These are phyloP conservation scores for Dastarcus helophoroides DNA, from an alignment of 2,888 invertebrate species.

Conservation along the genomic window DNA sequence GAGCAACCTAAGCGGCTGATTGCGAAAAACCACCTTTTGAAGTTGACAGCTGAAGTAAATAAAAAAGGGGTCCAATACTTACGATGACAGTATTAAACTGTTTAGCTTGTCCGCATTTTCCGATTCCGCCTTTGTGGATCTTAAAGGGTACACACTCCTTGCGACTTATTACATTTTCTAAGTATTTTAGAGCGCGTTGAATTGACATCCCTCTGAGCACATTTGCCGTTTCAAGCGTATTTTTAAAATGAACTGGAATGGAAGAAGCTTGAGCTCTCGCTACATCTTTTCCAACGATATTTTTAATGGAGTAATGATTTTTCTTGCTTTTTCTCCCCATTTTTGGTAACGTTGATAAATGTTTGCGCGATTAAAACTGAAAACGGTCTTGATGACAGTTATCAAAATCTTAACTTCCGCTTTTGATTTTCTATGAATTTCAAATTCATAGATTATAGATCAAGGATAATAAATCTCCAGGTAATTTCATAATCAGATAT, in stretches of 20 bases:
- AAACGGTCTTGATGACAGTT: too few relatives aligned
- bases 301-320: constrained; percentile 7
- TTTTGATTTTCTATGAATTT: too few relatives aligned
- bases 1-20: too few relatives aligned
- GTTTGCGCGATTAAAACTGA: too few relatives aligned
- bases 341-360: neutral
- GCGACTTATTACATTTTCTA: constrained; percentile 64
- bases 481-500: too few relatives aligned
- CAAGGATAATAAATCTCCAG: too few relatives aligned
- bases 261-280: constrained; percentile 64
- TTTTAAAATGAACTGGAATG: constrained; percentile 70
- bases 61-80: too few relatives aligned
- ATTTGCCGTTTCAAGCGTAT: constrained; percentile 68
- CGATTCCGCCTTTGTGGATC: constrained; percentile 64
- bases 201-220: constrained; percentile 65
- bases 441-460: too few relatives aligned
- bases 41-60: too few relatives aligned
- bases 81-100: constrained; percentile 59
- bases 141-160: constrained; percentile 75
- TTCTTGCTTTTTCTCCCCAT: constrained; percentile 5
- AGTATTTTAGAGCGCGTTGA: constrained; percentile 56
- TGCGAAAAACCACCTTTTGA: too few relatives aligned
- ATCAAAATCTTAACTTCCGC: too few relatives aligned
- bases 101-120: constrained; percentile 68
- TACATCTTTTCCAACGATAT: neutral